Evolutionary conservation across 2,797 vertebrate genomes (phyloP), one percentile per base, ranked within the genome.

Genomic region (Enteromius treurensis): DNA sequence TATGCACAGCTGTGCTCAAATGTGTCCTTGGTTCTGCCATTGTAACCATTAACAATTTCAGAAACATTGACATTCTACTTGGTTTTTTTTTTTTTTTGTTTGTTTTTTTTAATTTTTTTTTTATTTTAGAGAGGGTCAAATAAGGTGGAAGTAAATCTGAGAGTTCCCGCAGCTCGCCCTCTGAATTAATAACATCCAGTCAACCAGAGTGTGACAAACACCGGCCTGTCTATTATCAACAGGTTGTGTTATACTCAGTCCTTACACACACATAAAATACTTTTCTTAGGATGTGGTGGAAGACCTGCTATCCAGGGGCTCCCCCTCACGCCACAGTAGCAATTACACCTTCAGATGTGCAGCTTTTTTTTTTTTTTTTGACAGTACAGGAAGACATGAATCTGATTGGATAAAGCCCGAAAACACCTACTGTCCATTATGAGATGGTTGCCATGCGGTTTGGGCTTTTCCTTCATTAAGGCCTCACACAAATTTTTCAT

Each of bases 401-500:
- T 83, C 85, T 83, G 81, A 86, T 86, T 83, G 85, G 85, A 65
- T 83, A 68, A 76, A 70, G 15, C 77, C 34, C 29, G 32, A 70
- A 68, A 76, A 80, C 81, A 85, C 83, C 83, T 80, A 85, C 83
- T 80, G 73, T 81, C 79, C 83, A 81, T 81, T 80, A 79, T 8
- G 55, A 83, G 73, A 60, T 49, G 77, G 85, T 86, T 86, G 85
- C 85, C 85, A 86, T 82, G 85, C 81, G 65, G 67, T 83, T 79
- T 83, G 55, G 65, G 81, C 81, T 83, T 78, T 73, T 83, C 42
- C 67, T 83, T 83, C 81, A 83, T 83, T 83, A 79, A 70, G 37
- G 51, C 49, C 26, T 47, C 0, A 67, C 76, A 45, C 29, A 3
- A 60, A 40, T 23, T 10, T 62, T 34, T 40, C 2, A 40, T 70